Percentiles rank a stretch among this genome's conserved stretches.
These are phyloP conservation scores for Agrochola macilenta DNA, from an alignment of 2,888 invertebrate genomes.

Conservation along the genomic window DNA sequence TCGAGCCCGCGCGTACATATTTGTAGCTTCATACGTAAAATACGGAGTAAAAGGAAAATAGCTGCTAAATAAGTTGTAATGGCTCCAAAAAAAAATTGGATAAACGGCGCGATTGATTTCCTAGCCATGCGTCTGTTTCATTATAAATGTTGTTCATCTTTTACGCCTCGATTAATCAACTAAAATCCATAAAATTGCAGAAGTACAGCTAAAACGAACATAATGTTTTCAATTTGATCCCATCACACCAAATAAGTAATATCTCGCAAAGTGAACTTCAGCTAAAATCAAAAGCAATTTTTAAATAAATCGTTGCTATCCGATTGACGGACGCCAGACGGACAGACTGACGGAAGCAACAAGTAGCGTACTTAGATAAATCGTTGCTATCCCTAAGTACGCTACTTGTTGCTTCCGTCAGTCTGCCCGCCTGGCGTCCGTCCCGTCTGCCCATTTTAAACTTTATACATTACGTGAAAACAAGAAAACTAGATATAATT, in stretches of 20 bases:
- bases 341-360: too few relatives aligned
- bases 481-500: neutral
- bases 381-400: constrained; percentile 19
- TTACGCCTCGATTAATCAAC: neutral
- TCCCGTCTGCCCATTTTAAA: constrained; percentile 40
- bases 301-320: constrained; percentile 15
- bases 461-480: constrained; percentile 20
- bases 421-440: constrained; percentile 20
- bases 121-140: neutral
- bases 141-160: neutral
- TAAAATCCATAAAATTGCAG: neutral
- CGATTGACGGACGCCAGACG: too few relatives aligned
- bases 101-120: too few relatives aligned
- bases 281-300: neutral
- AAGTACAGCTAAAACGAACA: neutral
- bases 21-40: too few relatives aligned
- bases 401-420: constrained; percentile 45
- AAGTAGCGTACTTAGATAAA: too few relatives aligned
- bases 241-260: neutral
- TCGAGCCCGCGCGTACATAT: too few relatives aligned
- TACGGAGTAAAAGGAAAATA: too few relatives aligned
- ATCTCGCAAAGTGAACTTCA: neutral
- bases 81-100: neutral
- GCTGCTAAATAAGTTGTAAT: neutral
- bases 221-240: neutral